These are phyloP conservation scores for Elaphurus davidianus DNA, from an alignment of 2,113 vertebrate genomes.

Conservation along the genomic window DNA sequence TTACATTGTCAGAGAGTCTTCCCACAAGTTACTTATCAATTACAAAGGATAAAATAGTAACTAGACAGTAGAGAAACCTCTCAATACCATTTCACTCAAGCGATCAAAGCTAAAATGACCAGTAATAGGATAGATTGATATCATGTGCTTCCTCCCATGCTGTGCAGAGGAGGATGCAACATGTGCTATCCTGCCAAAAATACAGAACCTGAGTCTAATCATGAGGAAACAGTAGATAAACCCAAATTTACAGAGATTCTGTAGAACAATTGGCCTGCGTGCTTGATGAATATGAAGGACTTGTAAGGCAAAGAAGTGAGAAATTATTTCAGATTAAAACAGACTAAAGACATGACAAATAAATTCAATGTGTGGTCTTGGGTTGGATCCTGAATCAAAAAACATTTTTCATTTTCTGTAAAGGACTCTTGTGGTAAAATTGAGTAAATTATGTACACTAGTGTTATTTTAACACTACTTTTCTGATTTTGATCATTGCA, in stretches of 20 bases:
- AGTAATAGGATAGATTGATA: background rate
- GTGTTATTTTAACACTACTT: background rate
- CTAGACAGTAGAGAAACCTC: background rate
- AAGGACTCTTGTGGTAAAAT: background rate
- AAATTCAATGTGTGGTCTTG: background rate
- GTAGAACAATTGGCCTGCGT: background rate
- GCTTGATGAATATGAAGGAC: background rate
- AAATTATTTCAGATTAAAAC: background rate
- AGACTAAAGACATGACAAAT: background rate
- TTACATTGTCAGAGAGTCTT: background rate
- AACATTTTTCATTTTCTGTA: background rate
- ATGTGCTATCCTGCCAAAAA: background rate
- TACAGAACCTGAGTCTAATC: background rate
- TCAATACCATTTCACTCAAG: background rate
- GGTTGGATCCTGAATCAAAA: background rate
- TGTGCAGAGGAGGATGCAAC: background rate
- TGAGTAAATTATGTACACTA: background rate
- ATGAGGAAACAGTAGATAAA: background rate
- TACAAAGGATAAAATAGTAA: background rate
- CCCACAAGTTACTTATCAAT: background rate
- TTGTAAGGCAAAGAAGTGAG: background rate
- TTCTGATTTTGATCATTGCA: background rate
- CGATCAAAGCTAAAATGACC: background rate
- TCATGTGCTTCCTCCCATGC: background rate
- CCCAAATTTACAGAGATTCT: background rate